These are phyloP conservation scores for Harpalus rufipes DNA, from an alignment of 2,888 invertebrate genomes.

Conservation along the genomic window DNA sequence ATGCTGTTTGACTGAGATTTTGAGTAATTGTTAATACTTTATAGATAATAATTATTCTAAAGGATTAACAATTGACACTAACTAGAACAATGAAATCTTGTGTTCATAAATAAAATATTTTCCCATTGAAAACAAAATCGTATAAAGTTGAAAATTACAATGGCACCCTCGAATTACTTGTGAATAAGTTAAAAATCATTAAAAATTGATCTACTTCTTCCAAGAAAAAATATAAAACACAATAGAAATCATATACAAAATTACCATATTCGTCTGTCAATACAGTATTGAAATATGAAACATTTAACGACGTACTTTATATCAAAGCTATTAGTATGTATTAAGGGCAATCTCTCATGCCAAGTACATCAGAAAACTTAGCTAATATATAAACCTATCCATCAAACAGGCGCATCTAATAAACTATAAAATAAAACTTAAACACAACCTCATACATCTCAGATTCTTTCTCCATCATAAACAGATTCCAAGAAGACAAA, in stretches of 20 bases:
- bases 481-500: background rate
- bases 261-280: background rate
- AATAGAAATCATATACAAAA: background rate
- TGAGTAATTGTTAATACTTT: too few relatives aligned
- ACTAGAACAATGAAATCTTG: too few relatives aligned
- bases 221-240: background rate
- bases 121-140: too few relatives aligned
- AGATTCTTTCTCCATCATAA: background rate
- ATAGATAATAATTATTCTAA: too few relatives aligned
- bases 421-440: constrained; percentile 2
- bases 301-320: background rate
- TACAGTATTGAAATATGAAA: background rate
- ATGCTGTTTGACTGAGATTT: too few relatives aligned
- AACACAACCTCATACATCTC: background rate
- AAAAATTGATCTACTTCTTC: background rate
- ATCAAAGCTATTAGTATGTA: background rate
- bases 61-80: too few relatives aligned
- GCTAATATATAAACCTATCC: constrained; percentile 35
- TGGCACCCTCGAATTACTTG: too few relatives aligned
- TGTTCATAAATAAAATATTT: too few relatives aligned
- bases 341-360: background rate
- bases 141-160: too few relatives aligned
- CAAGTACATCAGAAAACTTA: constrained; percentile 7
- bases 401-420: constrained; percentile 14
- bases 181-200: background rate